phyloP scores from a whole-genome alignment of 2,797 vertebrate genomes.

The Betta splendens region DNA sequence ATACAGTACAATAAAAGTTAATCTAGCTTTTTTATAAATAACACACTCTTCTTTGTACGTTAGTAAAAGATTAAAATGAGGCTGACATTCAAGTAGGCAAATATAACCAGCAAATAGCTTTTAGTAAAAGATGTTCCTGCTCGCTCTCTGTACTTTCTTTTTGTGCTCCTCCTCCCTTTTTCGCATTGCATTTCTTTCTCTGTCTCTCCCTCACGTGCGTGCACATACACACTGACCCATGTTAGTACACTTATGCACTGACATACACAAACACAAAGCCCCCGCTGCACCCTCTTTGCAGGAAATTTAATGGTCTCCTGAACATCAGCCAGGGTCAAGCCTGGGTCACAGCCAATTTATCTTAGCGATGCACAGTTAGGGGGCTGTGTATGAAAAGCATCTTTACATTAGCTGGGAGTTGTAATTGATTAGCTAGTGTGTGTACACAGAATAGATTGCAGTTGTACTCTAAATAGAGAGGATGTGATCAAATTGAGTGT shows the following conservation, averaged over 20 bases:
- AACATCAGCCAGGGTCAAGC: constrained; percentile 81
- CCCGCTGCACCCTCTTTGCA: constrained; percentile 69
- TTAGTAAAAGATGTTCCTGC: constrained; percentile 1
- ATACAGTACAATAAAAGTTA: constrained; percentile 3
- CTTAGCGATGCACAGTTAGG: constrained; percentile 69
- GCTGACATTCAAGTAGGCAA: not conserved
- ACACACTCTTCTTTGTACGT: too few species aligned
- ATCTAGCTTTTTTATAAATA: not conserved
- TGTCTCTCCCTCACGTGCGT: constrained; percentile 11
- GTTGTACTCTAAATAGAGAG: constrained; percentile 39
- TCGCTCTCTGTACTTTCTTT: constrained; percentile 27
- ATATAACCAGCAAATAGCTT: not conserved
- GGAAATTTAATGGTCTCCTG: constrained; percentile 82
- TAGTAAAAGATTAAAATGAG: not conserved
- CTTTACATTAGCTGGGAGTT: constrained; percentile 72
- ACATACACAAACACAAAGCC: constrained; percentile 43
- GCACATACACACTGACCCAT: constrained; percentile 15
- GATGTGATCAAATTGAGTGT: constrained; percentile 63
- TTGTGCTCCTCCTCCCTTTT: constrained; percentile 20
- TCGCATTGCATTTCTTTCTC: constrained; percentile 19
- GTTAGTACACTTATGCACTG: constrained; percentile 17
- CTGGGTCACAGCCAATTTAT: constrained; percentile 83
- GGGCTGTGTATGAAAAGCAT: constrained; percentile 67
- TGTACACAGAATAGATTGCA: constrained; percentile 64
- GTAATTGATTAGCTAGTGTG: constrained; percentile 76